These are phyloP conservation scores for Tupaia tana DNA, from an alignment of 2,113 vertebrate genomes.

Conservation along the genomic window DNA sequence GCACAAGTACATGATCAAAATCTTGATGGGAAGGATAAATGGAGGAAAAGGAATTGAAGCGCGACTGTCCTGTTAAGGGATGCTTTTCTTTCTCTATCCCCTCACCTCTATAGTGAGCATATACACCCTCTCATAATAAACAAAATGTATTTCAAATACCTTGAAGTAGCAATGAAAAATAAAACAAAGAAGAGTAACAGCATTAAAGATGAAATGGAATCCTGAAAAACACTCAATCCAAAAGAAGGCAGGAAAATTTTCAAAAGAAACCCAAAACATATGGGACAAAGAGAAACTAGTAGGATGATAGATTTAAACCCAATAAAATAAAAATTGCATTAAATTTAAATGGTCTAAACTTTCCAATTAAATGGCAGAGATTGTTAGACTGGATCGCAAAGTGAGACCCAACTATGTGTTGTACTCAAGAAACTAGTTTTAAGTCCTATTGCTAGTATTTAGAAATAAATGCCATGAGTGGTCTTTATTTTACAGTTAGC, in stretches of 20 bases:
- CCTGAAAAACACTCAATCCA: not conserved
- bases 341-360: not conserved
- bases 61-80: no score
- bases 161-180: not conserved
- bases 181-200: not conserved
- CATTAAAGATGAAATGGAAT: not conserved
- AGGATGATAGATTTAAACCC: not conserved
- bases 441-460: not conserved
- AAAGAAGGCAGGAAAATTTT: not conserved
- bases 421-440: not conserved
- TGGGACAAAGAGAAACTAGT: not conserved
- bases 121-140: no score
- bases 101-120: no score
- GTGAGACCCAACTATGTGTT: not conserved
- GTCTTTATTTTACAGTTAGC: not conserved
- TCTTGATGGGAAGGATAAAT: no score
- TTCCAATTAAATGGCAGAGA: not conserved
- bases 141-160: not conserved
- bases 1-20: no score
- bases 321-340: not conserved
- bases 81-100: no score
- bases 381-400: not conserved
- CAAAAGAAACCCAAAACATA: not conserved
- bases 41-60: no score
- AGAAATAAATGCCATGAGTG: not conserved